These are phyloP conservation scores for Mesorhabditis spiculigera DNA, from an alignment of 2,888 invertebrate genomes.

Conservation along the genomic window DNA sequence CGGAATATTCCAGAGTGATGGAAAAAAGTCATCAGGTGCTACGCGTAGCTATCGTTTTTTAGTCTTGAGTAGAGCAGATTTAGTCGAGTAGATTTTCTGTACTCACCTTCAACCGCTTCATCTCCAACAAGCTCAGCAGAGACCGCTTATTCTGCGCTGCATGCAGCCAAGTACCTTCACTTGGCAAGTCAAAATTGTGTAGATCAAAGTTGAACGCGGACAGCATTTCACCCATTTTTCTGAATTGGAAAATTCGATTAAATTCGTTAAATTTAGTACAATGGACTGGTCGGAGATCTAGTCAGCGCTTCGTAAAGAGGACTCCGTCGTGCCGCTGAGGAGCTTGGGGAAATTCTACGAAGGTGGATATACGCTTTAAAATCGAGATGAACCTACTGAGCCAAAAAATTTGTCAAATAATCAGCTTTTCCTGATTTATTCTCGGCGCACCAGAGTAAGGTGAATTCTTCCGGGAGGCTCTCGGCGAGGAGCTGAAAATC, in stretches of 20 bases:
- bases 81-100: too few relatives aligned
- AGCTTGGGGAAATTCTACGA: too few relatives aligned
- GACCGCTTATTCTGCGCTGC: neutral
- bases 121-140: conserved; percentile 4
- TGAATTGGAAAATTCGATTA: neutral
- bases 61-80: too few relatives aligned
- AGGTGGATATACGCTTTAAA: neutral
- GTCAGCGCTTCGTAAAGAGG: conserved; percentile 1
- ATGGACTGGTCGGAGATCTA: neutral
- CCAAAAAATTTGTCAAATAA: neutral
- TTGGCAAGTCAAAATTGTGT: neutral
- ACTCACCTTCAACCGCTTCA: neutral
- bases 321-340: neutral
- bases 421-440: neutral
- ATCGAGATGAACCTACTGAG: neutral
- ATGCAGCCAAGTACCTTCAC: neutral
- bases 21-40: too few relatives aligned
- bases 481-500: neutral
- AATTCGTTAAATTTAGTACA: neutral
- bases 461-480: neutral
- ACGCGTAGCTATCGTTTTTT: too few relatives aligned
- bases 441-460: neutral
- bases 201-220: neutral
- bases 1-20: too few relatives aligned
- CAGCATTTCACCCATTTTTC: conserved; percentile 6